Percentiles rank a stretch among this genome's conserved stretches.
These are phyloP conservation scores for Burhinus bistriatus DNA, from an alignment of 2,113 vertebrate genomes.

Conservation along the genomic window DNA sequence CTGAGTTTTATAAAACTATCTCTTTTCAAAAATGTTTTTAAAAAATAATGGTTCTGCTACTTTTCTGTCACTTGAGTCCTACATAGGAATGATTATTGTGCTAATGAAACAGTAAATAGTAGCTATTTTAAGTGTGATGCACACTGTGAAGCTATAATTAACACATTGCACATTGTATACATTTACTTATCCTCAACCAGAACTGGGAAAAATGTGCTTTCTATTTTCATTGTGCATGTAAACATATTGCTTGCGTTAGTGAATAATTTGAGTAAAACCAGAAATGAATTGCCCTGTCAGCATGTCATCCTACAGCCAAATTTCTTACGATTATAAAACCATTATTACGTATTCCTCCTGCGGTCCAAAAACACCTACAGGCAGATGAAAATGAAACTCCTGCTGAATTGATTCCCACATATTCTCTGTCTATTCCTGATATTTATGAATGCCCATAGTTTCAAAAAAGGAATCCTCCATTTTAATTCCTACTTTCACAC, in stretches of 20 bases:
- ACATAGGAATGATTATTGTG: neutral
- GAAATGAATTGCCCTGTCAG: neutral
- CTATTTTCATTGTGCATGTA: neutral
- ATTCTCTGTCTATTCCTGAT: neutral
- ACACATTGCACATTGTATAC: neutral
- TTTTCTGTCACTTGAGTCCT: neutral
- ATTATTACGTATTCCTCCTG: conserved; percentile 55
- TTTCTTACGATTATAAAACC: conserved; percentile 22
- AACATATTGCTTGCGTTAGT: neutral
- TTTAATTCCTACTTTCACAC: neutral
- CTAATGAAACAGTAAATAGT: neutral
- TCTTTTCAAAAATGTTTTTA: neutral
- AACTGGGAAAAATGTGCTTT: neutral
- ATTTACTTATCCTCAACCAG: neutral
- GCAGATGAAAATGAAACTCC: conserved; percentile 22
- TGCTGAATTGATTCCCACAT: conserved; percentile 8
- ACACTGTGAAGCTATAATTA: neutral
- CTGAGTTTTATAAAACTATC: neutral
- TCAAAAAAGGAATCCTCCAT: neutral
- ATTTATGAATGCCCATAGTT: neutral
- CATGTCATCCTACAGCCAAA: neutral
- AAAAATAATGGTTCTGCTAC: neutral
- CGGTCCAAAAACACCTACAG: neutral
- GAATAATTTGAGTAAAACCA: conserved; percentile 6
- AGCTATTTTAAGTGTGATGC: conserved; percentile 20